Evolutionary conservation across 2,888 invertebrate species (phyloP), one percentile per base, ranked within the genome.

Genomic region (Trissolcus brochymenae): DNA sequence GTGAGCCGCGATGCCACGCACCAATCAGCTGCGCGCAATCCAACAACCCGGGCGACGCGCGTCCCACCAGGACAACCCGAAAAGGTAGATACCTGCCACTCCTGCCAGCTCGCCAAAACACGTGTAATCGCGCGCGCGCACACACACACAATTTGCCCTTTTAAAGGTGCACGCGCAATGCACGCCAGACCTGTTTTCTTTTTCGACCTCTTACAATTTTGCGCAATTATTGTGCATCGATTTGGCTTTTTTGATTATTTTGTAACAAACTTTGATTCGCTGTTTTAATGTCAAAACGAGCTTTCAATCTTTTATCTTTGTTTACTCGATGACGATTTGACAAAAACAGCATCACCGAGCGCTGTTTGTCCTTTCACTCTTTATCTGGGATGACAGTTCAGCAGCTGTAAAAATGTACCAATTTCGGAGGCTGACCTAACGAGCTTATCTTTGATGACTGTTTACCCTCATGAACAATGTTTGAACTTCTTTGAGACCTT

Each of bases 101-200:
- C 19, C 21, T 56, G 16, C 51, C 51, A 46, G 35, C 57, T 11
- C 25, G 25, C 56, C 25, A 54, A 60, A 68, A 60, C 68, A 68
- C 60, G 68, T 68, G 68, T 54, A 53, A 21, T 62, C 61, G 70
- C 53, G 60, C 60, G 68, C 68, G 60, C 61, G 25, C 57, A 9
- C 65, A 7, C 61, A 7, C 61, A 21, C 59, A 17, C 67, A 68
- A 56, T 70, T 51, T 70, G 61, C 56, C 70, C 70, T 62, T 70
- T 71, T 71, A 71, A 64, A 71, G 64, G 64, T 57, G 64, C 70
- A 41, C 70, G 60, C 55, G 68, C 68, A 49, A n/a, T 19, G 53
- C 49, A 16, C 14, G 46, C 16, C 46, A 43, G 35, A 35, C 35
- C 35, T 35, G 35, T 35, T 35, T 35, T 2, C 35, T 35, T 7